These are phyloP conservation scores for Thamnophis elegans DNA, from an alignment of 2,797 vertebrate species.

Conservation along the genomic window DNA sequence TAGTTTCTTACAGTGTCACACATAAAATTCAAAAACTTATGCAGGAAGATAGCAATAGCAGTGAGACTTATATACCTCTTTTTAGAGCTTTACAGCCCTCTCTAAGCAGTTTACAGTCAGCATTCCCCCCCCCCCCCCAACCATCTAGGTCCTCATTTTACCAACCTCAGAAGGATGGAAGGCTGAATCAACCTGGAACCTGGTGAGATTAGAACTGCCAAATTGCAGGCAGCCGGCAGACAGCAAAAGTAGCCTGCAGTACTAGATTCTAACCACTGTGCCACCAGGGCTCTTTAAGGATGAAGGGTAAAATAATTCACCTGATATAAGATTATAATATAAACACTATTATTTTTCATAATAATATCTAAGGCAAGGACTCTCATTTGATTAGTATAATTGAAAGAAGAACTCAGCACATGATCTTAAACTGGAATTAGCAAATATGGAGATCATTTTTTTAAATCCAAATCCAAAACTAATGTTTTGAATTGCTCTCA, in stretches of 20 bases:
- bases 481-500: background rate
- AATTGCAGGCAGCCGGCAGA: no score
- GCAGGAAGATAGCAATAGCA: background rate
- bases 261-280: no score
- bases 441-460: background rate
- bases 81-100: no score
- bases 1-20: background rate
- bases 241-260: no score
- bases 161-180: no score
- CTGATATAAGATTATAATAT: background rate
- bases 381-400: background rate
- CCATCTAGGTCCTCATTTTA: no score
- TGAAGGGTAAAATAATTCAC: background rate
- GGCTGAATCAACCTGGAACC: no score
- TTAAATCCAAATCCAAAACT: background rate
- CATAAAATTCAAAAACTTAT: background rate
- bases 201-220: no score
- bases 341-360: background rate
- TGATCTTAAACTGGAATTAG: background rate
- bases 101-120: no score
- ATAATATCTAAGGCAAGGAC: background rate
- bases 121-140: no score
- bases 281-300: no score
- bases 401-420: background rate
- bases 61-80: no score